Evolutionary conservation across 2,113 vertebrate genomes (phyloP).

Genomic region (Calidris pygmaea): DNA sequence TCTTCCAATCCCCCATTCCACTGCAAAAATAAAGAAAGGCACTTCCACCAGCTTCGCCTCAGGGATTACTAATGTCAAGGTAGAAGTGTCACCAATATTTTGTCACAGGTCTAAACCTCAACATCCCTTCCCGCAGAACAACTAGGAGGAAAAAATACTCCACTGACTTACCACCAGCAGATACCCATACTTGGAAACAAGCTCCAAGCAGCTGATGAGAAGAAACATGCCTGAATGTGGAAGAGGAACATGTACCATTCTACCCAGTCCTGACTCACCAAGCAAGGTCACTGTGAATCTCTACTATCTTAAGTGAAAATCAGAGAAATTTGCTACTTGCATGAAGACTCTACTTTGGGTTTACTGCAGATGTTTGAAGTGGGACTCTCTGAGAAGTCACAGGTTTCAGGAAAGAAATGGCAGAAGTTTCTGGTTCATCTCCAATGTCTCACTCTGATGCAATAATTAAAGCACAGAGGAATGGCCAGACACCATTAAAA

Average conservation of each 20-base stretch:
- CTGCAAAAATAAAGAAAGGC: not conserved
- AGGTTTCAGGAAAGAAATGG: not conserved
- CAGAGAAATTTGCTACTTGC: not conserved
- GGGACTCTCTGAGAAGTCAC: not conserved
- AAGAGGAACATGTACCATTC: not conserved
- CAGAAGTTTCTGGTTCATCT: not conserved
- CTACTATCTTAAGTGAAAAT: not conserved
- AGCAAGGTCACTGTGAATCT: not conserved
- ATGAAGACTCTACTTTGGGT: not conserved
- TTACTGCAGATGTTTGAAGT: not conserved
- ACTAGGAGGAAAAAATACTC: not conserved
- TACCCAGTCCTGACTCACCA: not conserved
- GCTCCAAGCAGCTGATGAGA: not conserved
- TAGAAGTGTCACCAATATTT: not conserved
- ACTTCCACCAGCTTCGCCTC: not conserved
- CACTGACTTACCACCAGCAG: not conserved
- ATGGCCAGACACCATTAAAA: not conserved
- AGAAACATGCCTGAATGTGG: not conserved
- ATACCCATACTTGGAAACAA: not conserved
- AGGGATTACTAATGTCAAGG: not conserved
- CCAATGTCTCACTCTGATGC: not conserved
- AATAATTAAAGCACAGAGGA: not conserved
- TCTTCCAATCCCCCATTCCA: not conserved
- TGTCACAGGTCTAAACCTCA: not conserved
- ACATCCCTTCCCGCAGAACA: not conserved